phyloP scores from a whole-genome alignment of 1,140 invertebrate genomes.

The Euura lappo region DNA sequence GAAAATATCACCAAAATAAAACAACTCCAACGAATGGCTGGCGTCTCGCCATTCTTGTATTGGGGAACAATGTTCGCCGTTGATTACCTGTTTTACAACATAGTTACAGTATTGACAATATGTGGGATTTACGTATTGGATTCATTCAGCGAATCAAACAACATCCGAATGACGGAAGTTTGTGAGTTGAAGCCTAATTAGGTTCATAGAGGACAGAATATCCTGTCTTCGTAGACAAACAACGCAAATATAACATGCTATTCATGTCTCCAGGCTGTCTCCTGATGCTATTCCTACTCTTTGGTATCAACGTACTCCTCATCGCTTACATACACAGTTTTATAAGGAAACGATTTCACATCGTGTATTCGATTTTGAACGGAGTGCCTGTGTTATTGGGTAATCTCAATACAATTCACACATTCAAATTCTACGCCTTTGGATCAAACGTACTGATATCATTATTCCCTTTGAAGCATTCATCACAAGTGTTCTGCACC shows the following conservation, averaged over 20 bases:
- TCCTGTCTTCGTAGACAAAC: no score
- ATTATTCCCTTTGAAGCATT: not conserved
- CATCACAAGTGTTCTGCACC: not conserved
- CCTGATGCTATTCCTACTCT: conserved; percentile 42
- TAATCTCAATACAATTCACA: not conserved
- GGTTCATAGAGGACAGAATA: no score
- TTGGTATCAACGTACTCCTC: conserved; percentile 46
- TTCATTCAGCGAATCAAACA: conserved; percentile 30
- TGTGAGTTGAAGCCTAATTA: conserved; percentile 32
- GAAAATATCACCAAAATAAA: conserved; percentile 61
- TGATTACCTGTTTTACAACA: conserved; percentile 63
- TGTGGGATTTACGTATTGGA: conserved; percentile 36
- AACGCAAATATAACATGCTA: no score
- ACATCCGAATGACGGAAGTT: conserved; percentile 36
- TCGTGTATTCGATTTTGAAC: not conserved
- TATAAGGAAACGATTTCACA: conserved; percentile 10
- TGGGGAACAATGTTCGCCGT: conserved; percentile 69
- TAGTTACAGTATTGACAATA: conserved; percentile 32
- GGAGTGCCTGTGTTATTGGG: not conserved
- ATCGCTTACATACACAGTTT: conserved; percentile 48
- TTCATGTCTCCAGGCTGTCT: conserved; percentile 42
- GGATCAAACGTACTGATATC: no score
- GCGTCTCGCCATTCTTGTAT: conserved; percentile 63
- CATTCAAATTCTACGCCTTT: no score
- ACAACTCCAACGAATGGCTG: conserved; percentile 74